phyloP scores from a whole-genome alignment of 2,888 invertebrate genomes.

The Andrena marginata region DNA sequence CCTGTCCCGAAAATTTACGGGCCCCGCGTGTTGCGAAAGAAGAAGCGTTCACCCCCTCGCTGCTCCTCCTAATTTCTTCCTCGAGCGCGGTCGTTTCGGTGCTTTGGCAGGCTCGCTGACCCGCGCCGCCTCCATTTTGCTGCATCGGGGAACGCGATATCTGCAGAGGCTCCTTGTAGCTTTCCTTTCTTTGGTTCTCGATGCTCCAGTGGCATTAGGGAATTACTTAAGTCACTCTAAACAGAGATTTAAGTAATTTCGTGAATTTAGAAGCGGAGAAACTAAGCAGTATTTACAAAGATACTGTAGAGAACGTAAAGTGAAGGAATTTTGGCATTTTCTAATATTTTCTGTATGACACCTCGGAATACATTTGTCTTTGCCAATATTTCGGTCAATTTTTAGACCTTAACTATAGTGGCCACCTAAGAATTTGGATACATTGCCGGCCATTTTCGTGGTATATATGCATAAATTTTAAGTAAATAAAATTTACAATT shows the following conservation, averaged over 20 bases:
- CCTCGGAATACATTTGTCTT: too few species aligned
- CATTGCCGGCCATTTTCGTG: too few species aligned
- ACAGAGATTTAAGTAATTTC: background rate
- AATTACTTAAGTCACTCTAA: background rate
- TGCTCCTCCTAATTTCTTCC: conserved; percentile 11
- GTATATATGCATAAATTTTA: too few species aligned
- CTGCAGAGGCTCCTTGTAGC: background rate
- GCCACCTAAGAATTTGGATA: too few species aligned
- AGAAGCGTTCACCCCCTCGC: conserved; percentile 7
- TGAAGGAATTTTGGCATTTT: too few species aligned
- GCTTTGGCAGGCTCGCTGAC: background rate
- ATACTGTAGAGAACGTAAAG: too few species aligned
- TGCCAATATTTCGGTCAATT: too few species aligned
- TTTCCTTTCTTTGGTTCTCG: background rate
- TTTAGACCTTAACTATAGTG: too few species aligned
- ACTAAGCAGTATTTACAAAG: too few species aligned
- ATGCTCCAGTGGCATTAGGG: background rate
- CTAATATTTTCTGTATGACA: too few species aligned
- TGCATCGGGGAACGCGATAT: background rate
- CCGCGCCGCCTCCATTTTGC: background rate
- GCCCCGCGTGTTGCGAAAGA: conserved; percentile 28
- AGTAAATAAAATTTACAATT: too few species aligned
- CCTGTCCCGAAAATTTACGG: conserved; percentile 46
- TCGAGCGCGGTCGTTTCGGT: background rate
- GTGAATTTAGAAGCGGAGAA: too few species aligned